A percentile compares a stretch with the other conserved stretches of the same genome.
These are phyloP conservation scores for Huso huso DNA, from an alignment of 2,797 vertebrate species.

Conservation along the genomic window DNA sequence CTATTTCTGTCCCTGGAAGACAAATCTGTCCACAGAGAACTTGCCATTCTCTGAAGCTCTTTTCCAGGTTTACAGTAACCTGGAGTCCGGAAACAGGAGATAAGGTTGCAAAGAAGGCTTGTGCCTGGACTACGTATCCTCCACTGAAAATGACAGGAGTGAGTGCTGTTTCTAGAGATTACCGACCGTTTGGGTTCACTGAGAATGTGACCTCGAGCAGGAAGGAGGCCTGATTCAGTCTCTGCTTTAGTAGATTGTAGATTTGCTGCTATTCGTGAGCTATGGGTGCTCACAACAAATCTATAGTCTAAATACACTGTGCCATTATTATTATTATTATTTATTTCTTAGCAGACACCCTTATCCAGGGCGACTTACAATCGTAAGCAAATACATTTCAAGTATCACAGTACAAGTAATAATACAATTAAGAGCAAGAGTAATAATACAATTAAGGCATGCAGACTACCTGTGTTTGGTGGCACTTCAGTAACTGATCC, in stretches of 20 bases:
- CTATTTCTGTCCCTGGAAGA: not conserved
- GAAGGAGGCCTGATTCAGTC: not conserved
- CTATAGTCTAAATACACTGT: too few species aligned
- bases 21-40: not conserved
- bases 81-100: not conserved
- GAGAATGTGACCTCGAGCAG: not conserved
- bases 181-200: not conserved
- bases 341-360: too few species aligned
- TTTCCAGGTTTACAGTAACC: not conserved
- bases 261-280: not conserved
- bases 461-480: too few species aligned
- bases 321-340: too few species aligned
- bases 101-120: not conserved
- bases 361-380: too few species aligned
- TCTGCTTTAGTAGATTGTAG: not conserved
- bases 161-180: not conserved
- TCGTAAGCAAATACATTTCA: too few species aligned
- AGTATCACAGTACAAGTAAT: too few species aligned
- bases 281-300: too few species aligned
- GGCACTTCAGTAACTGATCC: too few species aligned
- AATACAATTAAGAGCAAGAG: too few species aligned
- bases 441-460: too few species aligned
- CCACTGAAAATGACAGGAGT: conserved; percentile 5
- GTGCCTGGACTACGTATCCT: conserved; percentile 13
- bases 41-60: not conserved